Conservation (phyloP, 2,888 invertebrate species). For the Drosophila leonis region DNA sequence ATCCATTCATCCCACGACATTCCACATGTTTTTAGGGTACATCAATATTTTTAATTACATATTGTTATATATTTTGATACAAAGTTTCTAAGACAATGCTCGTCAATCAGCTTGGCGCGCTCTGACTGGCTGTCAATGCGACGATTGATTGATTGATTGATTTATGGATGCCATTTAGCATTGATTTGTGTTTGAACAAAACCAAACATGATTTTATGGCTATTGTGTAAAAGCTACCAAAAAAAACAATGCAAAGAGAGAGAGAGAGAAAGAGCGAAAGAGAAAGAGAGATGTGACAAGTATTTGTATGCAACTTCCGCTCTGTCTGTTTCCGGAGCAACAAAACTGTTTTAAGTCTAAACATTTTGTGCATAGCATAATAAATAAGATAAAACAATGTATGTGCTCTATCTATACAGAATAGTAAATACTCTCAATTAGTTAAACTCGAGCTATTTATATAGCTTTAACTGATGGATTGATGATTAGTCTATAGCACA, state of each 20-base stretch:
- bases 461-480: too few relatives aligned
- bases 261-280: background rate
- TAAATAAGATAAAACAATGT: constrained; percentile 34
- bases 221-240: constrained; percentile 31
- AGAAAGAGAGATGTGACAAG: constrained; percentile 18
- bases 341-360: constrained; percentile 39
- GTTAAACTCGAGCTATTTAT: background rate
- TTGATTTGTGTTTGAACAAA: constrained; percentile 62
- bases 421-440: constrained; percentile 29
- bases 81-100: constrained; percentile 49
- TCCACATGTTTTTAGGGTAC: constrained; percentile 21
- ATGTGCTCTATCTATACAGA: background rate
- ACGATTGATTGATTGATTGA: constrained; percentile 67
- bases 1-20: background rate
- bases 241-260: constrained; percentile 1
- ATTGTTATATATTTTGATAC: background rate
- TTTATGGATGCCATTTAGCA: constrained; percentile 76
- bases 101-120: constrained; percentile 57
- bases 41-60: background rate
- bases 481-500: background rate
- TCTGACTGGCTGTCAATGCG: constrained; percentile 59
- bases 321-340: constrained; percentile 48
- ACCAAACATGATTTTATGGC: constrained; percentile 46
- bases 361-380: constrained; percentile 36
- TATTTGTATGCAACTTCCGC: constrained; percentile 67